phyloP scores from a whole-genome alignment of 2,888 invertebrate species.

The Lamellibrachia satsuma region DNA sequence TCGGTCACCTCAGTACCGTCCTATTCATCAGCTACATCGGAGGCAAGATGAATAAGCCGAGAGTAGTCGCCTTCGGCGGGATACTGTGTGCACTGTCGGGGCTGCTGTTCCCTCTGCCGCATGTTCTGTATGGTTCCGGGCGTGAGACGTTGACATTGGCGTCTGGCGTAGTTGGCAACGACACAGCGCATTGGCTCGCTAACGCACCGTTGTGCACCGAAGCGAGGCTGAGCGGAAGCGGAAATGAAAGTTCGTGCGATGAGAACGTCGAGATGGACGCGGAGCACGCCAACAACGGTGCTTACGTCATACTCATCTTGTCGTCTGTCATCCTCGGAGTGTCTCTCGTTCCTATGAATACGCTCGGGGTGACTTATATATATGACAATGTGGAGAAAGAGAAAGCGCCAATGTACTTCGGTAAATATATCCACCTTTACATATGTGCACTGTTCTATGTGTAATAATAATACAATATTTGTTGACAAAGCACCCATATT shows the following conservation, averaged over 20 bases:
- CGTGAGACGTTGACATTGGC: background rate
- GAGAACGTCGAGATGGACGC: conserved; percentile 10
- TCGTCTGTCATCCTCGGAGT: background rate
- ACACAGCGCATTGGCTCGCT: background rate
- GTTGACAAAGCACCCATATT: no score
- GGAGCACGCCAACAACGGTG: background rate
- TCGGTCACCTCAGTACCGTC: background rate
- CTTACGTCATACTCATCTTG: background rate
- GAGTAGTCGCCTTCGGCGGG: conserved; percentile 10
- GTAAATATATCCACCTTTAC: background rate
- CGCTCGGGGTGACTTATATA: background rate
- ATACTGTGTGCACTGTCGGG: background rate
- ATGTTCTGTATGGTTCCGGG: background rate
- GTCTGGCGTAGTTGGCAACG: background rate
- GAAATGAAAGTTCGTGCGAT: conserved; percentile 6
- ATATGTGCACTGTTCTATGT: background rate
- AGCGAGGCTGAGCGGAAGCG: background rate
- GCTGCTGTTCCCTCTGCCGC: background rate
- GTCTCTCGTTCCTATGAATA: conserved; percentile 2
- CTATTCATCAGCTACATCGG: background rate
- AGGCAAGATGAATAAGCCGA: background rate
- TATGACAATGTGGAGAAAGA: background rate
- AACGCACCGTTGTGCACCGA: background rate
- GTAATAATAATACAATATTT: no score
- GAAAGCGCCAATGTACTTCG: background rate